A percentile compares a stretch with the other conserved stretches of the same genome.
Conservation (phyloP, 2,888 invertebrate genomes). For the Plebejus anna region DNA sequence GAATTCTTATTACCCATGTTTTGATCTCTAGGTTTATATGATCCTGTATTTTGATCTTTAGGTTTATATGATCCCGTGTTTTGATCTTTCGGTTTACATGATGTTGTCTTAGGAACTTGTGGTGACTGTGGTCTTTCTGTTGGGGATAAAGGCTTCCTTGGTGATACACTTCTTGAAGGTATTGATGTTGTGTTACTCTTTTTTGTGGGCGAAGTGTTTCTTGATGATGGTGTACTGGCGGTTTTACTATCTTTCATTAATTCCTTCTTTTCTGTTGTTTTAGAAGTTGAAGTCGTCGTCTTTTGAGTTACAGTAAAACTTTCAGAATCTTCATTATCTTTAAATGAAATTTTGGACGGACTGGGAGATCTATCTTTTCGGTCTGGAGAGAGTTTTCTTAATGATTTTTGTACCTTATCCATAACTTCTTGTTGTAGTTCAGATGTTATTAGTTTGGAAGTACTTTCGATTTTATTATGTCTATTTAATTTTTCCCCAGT, state of each 20-base stretch:
- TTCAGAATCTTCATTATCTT: conserved; percentile 38
- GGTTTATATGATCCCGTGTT: conserved; percentile 50
- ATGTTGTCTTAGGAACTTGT: conserved; percentile 55
- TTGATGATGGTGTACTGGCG: conserved; percentile 51
- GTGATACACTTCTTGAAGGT: conserved; percentile 59
- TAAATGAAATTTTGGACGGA: conserved; percentile 45
- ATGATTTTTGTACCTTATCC: conserved; percentile 62
- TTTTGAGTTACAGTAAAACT: background rate
- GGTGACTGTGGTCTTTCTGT: conserved; percentile 62
- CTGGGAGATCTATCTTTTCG: conserved; percentile 55
- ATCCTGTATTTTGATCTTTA: conserved; percentile 50
- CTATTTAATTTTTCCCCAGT: conserved; percentile 34
- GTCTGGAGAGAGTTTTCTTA: conserved; percentile 65
- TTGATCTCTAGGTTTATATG: conserved; percentile 56
- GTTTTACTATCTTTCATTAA: conserved; percentile 44
- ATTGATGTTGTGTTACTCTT: conserved; percentile 50
- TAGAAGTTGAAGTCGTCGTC: background rate
- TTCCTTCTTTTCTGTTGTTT: conserved; percentile 12
- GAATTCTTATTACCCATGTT: conserved; percentile 51
- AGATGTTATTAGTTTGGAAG: conserved; percentile 29
- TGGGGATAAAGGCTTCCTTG: conserved; percentile 56
- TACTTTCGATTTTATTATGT: conserved; percentile 47
- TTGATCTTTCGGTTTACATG: conserved; percentile 56
- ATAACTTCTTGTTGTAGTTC: conserved; percentile 66
- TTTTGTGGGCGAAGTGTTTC: conserved; percentile 63